Conservation (phyloP, 2,113 vertebrate genomes). For the Tenrec ecaudatus region DNA sequence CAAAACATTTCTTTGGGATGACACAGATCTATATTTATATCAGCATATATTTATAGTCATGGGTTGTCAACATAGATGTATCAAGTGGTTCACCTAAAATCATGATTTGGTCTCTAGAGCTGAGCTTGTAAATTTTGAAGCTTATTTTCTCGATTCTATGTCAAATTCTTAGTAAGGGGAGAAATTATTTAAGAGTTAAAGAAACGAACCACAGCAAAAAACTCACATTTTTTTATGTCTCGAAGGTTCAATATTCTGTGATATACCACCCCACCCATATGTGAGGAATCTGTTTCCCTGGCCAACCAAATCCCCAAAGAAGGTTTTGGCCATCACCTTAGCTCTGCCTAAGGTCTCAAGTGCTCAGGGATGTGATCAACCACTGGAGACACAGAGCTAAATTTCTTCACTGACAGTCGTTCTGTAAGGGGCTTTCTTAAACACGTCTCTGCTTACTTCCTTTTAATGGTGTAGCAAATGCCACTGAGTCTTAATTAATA, state of each 20-base stretch:
- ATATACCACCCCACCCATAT: not conserved
- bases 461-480: not conserved
- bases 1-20: constrained; percentile 84
- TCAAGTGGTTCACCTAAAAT: constrained; percentile 81
- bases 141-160: constrained; percentile 67
- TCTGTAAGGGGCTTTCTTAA: not conserved
- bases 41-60: constrained; percentile 81
- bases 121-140: constrained; percentile 80
- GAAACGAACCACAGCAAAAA: constrained; percentile 33
- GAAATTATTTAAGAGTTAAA: constrained; percentile 75
- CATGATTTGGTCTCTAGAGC: constrained; percentile 80
- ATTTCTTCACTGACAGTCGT: not conserved
- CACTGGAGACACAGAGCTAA: not conserved
- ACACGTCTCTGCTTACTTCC: not conserved
- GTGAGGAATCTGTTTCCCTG: not conserved
- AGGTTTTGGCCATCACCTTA: not conserved
- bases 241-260: constrained; percentile 49
- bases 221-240: not conserved
- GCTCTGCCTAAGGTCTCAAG: not conserved
- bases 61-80: constrained; percentile 83
- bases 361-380: not conserved
- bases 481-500: constrained; percentile 18
- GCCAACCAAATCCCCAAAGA: not conserved
- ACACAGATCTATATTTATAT: constrained; percentile 83
- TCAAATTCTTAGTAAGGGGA: constrained; percentile 78